phyloP scores from a whole-genome alignment of 2,888 invertebrate genomes.

The Nudaria mundana region DNA sequence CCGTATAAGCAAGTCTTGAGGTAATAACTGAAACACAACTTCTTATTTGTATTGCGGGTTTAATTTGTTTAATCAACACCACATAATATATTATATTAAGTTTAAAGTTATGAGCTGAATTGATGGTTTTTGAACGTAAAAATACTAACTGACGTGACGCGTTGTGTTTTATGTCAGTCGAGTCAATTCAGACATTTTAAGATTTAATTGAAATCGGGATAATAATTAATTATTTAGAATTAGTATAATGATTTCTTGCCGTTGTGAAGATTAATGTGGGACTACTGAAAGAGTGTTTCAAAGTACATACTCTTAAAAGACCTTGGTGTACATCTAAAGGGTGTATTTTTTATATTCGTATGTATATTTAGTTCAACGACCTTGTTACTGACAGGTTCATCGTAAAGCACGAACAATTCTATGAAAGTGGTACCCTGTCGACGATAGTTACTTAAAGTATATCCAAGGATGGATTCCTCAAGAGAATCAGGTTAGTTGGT shows the following conservation, averaged over 20 bases:
- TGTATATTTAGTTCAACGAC: constrained; percentile 81
- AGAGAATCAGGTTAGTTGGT: constrained; percentile 71
- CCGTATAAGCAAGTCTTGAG: too few relatives aligned
- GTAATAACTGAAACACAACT: too few relatives aligned
- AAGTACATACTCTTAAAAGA: constrained; percentile 34
- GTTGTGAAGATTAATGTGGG: constrained; percentile 21
- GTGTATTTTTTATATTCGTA: constrained; percentile 57
- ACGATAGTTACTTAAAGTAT: constrained; percentile 55
- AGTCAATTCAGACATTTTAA: constrained; percentile 16
- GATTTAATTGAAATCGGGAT: constrained; percentile 40
- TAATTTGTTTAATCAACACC: too few relatives aligned
- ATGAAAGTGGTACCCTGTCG: constrained; percentile 69
- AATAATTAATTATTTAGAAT: constrained; percentile 30
- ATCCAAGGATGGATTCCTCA: constrained; percentile 73
- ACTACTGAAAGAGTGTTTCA: constrained; percentile 36
- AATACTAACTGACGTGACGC: constrained; percentile 58
- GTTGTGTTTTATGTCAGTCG: constrained; percentile 62
- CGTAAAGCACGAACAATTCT: constrained; percentile 71
- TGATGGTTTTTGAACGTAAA: constrained; percentile 38
- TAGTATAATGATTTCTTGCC: constrained; percentile 13
- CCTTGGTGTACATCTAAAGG: constrained; percentile 41
- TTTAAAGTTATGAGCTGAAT: too few relatives aligned
- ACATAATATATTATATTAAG: too few relatives aligned
- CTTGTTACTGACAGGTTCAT: constrained; percentile 82
- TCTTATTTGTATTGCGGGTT: too few relatives aligned